Evolutionary conservation across 2,113 vertebrate species (phyloP).

Genomic region (Anas platyrhynchos): DNA sequence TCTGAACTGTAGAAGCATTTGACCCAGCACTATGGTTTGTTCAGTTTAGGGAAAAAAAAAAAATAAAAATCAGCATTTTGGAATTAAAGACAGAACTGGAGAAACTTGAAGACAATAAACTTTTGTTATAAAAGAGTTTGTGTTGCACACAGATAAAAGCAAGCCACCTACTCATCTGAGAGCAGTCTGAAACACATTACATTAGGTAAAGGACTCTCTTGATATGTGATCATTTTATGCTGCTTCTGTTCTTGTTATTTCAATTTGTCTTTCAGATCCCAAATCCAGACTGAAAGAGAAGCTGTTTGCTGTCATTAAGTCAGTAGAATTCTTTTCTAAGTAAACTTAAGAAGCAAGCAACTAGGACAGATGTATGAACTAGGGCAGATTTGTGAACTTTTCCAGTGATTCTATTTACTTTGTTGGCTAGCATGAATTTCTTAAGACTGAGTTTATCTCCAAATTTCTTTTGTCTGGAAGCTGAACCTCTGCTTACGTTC

Average conservation of each 20-base stretch:
- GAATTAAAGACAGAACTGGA: not conserved
- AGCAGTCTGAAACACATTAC: not conserved
- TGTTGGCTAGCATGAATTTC: not conserved
- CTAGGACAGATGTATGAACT: not conserved
- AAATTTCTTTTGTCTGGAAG: not conserved
- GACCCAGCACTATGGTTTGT: not conserved
- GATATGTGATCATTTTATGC: not conserved
- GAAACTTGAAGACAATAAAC: not conserved
- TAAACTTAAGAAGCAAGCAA: not conserved
- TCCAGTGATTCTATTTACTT: not conserved
- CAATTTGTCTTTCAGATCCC: not conserved
- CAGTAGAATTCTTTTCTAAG: not conserved
- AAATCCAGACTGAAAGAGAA: not conserved
- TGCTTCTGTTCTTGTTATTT: not conserved
- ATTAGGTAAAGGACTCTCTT: not conserved
- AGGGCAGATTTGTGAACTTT: not conserved
- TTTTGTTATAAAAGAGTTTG: not conserved
- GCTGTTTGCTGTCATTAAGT: not conserved
- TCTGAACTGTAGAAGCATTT: not conserved
- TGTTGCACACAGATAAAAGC: not conserved
- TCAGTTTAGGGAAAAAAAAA: not conserved
- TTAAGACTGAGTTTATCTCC: not conserved
- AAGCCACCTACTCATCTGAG: not conserved
- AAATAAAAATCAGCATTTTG: not conserved
- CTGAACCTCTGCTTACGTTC: conserved; percentile 8